Base-by-base conservation (phyloP, 2,888 invertebrate genomes). In the Notocelia uddmanniana region DNA sequence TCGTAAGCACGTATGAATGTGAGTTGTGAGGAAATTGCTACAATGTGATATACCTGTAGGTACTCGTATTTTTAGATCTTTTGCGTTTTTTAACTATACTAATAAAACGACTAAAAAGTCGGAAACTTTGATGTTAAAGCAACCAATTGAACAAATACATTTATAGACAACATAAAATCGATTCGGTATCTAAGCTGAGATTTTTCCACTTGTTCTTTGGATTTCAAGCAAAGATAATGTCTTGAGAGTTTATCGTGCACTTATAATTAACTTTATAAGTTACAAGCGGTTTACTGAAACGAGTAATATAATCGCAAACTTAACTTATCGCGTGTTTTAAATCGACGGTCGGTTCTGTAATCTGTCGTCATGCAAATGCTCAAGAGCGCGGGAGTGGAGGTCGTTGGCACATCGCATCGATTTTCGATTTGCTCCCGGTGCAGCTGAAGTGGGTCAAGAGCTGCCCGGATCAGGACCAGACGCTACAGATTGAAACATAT, bases 361-460 rank as follows among this genome's bases (percentile, higher is more conserved):
- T 63, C 57, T 50, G 34, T 18, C 52, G 55, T 31, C 60, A 67
- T 70, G 73, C 83, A 87, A 88, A 89, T 89, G 83, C 78, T 78
- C 76, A 78, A 76, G 77, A 79, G 79, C 79, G 80, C 75, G 79
- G 76, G 76, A 76, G 76, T 77, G 71, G 80, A 78, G 83, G 83
- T 85, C 85, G 85, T 85, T 84, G 85, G 79, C 91, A 87, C 85
- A 92, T 92, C 86, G 93, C 85, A 92, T 93, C 86, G 93, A 93
- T 92, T 93, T 90, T 92, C 92, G 92, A 93, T 93, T 93, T 93
- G 83, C 88, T 85, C 87, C 84, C 86, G 81, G 82, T 85, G 85
- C 87, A 87, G 74, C 78, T 79, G 80, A 91, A 88, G 81, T 93
- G 85, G 93, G 93, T 93, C 93, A 93, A 93, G 93, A 89, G 89